Conservation (phyloP, 2,888 invertebrate species). For the Fragum whitleyi region DNA sequence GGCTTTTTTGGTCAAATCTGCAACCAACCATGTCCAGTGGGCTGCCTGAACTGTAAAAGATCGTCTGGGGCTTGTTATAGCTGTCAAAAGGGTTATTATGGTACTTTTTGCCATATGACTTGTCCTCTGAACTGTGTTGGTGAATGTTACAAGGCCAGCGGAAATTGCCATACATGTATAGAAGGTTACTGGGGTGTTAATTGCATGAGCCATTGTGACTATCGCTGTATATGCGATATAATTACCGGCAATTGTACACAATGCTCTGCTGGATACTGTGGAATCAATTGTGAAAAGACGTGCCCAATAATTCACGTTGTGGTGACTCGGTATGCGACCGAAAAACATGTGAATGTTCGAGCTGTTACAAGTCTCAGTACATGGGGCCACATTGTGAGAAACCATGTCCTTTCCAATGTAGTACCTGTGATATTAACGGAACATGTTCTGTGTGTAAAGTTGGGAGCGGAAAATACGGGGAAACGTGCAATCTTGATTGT, state of each 20-base stretch:
- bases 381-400: neutral
- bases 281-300: neutral
- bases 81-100: conserved; percentile 1
- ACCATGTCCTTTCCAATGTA: neutral
- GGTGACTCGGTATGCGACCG: neutral
- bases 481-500: neutral
- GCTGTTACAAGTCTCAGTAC: neutral
- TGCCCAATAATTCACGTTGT: neutral
- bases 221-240: neutral
- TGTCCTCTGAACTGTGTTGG: neutral
- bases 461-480: conserved; percentile 1
- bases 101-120: conserved; percentile 8
- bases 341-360: neutral
- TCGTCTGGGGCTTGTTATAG: neutral
- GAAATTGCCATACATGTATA: neutral
- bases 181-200: conserved; percentile 6
- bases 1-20: neutral
- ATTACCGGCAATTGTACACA: conserved; percentile 8
- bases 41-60: neutral
- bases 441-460: neutral
- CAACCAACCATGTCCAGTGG: neutral
- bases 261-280: neutral
- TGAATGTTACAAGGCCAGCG: conserved; percentile 5
- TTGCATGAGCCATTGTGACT: neutral
- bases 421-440: neutral